Percentiles rank a stretch among this genome's conserved stretches.
Evolutionary conservation across 2,797 vertebrate genomes (phyloP).

Genomic region (Scleropages formosus): DNA sequence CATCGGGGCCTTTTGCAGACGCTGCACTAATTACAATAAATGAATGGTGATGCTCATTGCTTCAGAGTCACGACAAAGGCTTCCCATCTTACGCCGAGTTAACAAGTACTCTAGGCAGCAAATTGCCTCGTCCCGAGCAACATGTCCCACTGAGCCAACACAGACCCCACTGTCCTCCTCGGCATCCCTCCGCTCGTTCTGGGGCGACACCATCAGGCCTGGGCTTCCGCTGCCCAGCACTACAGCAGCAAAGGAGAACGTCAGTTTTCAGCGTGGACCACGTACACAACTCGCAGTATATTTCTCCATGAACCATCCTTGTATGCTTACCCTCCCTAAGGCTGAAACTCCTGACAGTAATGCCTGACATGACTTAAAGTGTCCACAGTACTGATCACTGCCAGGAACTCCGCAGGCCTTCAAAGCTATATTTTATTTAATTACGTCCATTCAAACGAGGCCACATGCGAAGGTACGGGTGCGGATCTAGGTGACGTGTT

Average conservation of each 20-base stretch:
- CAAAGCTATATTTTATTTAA: too few species aligned
- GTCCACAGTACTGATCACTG: too few species aligned
- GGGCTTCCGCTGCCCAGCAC: not conserved
- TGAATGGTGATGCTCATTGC: slow-evolving; percentile 21
- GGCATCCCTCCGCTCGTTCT: not conserved
- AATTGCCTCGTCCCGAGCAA: slow-evolving; percentile 17
- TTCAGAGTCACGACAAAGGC: slow-evolving; percentile 16
- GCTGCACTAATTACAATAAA: slow-evolving; percentile 34
- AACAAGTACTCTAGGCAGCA: slow-evolving; percentile 25
- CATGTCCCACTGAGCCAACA: not conserved
- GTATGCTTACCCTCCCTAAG: not conserved
- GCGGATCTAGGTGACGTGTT: too few species aligned
- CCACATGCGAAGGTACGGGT: too few species aligned
- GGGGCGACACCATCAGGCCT: not conserved
- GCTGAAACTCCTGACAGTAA: too few species aligned
- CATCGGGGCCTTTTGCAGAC: slow-evolving; percentile 32
- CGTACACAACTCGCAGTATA: too few species aligned
- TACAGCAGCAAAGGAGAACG: not conserved
- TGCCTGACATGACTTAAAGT: too few species aligned
- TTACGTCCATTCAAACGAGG: too few species aligned
- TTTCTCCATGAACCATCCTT: too few species aligned
- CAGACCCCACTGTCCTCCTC: not conserved
- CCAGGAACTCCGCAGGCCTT: too few species aligned
- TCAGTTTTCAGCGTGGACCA: too few species aligned
- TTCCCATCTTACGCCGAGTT: slow-evolving; percentile 20